Evolutionary conservation across 2,113 vertebrate species (phyloP), one percentile per base, ranked within the genome.

Genomic region (Sturnira hondurensis): DNA sequence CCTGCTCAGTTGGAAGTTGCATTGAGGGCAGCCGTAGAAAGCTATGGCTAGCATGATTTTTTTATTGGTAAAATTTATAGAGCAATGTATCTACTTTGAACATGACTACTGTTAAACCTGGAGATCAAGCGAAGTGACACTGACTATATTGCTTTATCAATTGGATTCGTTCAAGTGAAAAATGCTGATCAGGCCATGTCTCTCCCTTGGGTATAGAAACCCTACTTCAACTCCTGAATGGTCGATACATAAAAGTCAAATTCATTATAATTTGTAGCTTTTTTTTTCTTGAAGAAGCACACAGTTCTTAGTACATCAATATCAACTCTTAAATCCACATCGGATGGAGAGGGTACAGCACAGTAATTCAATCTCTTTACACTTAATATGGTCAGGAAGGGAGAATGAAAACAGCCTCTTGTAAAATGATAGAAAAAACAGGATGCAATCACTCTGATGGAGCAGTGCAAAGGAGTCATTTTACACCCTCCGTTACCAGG

Each of bases 321-420:
- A 99, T 99, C 98, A 98, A 98, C 98, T 98, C 98, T 98, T 99
- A 99, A 99, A 99, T 98, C 98, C 98, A 98, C 98, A 98, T 98
- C 52, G 88, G 98, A 98, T 98, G 98, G 98, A 99, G 98, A 99
- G 98, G 98, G 98, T 98, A 98, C 98, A 98, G 98, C 98, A 98
- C 98, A 98, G 98, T 99, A 99, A 99, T 99, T 99, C 98, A 99
- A 98, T 99, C 98, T 98, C 98, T 98, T 99, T 98, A 98, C 98
- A 98, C 98, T 99, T 99, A 99, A 99, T 99, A 98, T 97, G 98
- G 98, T 98, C 98, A 98, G 99, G 98, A 99, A 99, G 97, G 95
- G 98, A 98, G 98, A 99, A 99, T 98, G 99, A 99, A 99, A 99
- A 99, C 98, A 99, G 98, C 97, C 99, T 99, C 99, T 99, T 99